Base-by-base conservation (phyloP, 2,797 vertebrate species). In the Borostomias antarcticus region DNA sequence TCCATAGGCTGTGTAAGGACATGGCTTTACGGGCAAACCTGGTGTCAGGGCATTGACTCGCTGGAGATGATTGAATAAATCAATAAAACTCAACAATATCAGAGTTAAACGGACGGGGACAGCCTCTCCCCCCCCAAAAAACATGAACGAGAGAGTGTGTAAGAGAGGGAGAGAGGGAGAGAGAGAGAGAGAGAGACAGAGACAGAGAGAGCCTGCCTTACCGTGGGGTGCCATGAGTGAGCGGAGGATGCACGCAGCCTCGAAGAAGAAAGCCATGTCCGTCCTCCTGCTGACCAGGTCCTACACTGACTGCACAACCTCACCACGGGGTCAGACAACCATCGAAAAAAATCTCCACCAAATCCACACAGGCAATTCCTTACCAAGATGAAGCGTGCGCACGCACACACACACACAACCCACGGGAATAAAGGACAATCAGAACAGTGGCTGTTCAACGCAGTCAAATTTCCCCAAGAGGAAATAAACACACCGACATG, bases 261-360 rank as follows among this genome's bases (percentile, higher is more conserved):
- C 85, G 43, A 89, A 91, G 73, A 92, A 91, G 63, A 91, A 88
- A 75, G 82, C 77, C 90, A 91, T 91, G 56, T 10, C 53, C 13
- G 37, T 10, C 53, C 8, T 8, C 35, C 1, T 9, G 35, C 4
- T 13, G 25, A 5, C 53, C 53, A 3, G 17, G 13, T 19, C 28
- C 8, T 37, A 5, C 17, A 11, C 48, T 11, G 19, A 35, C 53
- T 30, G 25, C 29, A 47, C 57, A 4, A 29, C 54, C 33, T 10
- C 30, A 37, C 21, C 54, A 35, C 45, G 11, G 10, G 32, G 33
- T 30, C 2, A 3, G 23, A n/a, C 2, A 1, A 35, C 33, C 21
- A 37, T 11, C 9, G 25, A 15, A 17, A 48, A 19, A 7, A 48
- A 13, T 48, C 45, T 48, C 2, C 15, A 48, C 45, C 45, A 19